These are phyloP conservation scores for Abscondita cerata DNA, from an alignment of 2,888 invertebrate genomes.

Conservation along the genomic window DNA sequence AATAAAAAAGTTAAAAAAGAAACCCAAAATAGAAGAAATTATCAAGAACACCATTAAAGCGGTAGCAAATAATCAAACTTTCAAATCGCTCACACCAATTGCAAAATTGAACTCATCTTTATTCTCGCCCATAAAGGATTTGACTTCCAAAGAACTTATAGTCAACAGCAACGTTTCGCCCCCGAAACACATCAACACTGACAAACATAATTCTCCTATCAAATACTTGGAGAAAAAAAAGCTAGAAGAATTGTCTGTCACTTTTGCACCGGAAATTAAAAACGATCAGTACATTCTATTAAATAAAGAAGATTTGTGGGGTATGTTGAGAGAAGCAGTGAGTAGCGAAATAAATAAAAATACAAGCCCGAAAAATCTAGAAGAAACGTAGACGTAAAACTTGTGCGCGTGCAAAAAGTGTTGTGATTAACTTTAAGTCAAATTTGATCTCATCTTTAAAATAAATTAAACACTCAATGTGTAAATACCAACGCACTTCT, in stretches of 20 bases:
- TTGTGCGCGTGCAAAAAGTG: constrained; percentile 24
- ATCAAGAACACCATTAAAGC: constrained; percentile 21
- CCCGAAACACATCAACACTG: constrained; percentile 49
- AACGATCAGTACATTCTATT: constrained; percentile 65
- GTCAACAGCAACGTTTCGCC: constrained; percentile 37
- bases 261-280: constrained; percentile 53
- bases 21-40: constrained; percentile 20
- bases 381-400: constrained; percentile 1
- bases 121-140: neutral
- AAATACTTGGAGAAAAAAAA: constrained; percentile 38
- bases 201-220: constrained; percentile 43
- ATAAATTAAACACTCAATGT: constrained; percentile 7
- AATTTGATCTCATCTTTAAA: constrained; percentile 27
- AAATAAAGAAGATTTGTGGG: constrained; percentile 68
- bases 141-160: constrained; percentile 28
- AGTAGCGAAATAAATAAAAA: constrained; percentile 46
- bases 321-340: constrained; percentile 65
- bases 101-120: neutral
- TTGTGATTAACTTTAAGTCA: constrained; percentile 37
- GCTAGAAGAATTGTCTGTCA: constrained; percentile 39
- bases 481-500: neutral
- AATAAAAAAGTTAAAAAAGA: constrained; percentile 22
- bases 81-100: neutral
- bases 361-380: neutral
- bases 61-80: constrained; percentile 11